Conservation (phyloP, 1,140 invertebrate species). For the Drosophila rhopaloa region DNA sequence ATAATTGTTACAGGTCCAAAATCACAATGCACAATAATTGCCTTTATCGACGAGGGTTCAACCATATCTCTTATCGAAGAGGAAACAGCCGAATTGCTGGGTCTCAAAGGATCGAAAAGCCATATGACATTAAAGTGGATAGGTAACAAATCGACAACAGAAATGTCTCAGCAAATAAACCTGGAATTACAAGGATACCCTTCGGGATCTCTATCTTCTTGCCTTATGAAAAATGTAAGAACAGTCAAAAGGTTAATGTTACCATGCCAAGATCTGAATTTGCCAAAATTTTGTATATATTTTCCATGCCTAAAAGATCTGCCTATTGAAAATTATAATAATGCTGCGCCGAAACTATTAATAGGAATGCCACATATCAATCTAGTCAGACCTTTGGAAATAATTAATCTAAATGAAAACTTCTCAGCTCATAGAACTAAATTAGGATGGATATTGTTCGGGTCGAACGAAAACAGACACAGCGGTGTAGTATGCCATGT, state of each 20-base stretch:
- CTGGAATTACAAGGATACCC: not conserved
- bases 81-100: not conserved
- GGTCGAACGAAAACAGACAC: not conserved
- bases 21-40: not conserved
- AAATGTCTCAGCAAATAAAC: slow-evolving; percentile 1
- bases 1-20: not conserved
- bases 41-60: not conserved
- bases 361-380: not conserved
- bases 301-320: not conserved
- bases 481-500: not conserved
- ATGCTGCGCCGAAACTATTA: not conserved
- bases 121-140: not conserved
- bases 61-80: not conserved
- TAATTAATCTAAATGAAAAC: not conserved
- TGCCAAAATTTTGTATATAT: not conserved
- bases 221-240: not conserved
- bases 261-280: not conserved
- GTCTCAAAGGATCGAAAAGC: not conserved
- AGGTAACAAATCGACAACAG: not conserved
- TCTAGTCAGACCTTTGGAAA: not conserved
- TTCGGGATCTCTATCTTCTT: not conserved
- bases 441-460: not conserved
- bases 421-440: not conserved
- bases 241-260: not conserved
- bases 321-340: not conserved